Evolutionary conservation across 2,797 vertebrate species (phyloP).

Genomic region (Picus viridis): DNA sequence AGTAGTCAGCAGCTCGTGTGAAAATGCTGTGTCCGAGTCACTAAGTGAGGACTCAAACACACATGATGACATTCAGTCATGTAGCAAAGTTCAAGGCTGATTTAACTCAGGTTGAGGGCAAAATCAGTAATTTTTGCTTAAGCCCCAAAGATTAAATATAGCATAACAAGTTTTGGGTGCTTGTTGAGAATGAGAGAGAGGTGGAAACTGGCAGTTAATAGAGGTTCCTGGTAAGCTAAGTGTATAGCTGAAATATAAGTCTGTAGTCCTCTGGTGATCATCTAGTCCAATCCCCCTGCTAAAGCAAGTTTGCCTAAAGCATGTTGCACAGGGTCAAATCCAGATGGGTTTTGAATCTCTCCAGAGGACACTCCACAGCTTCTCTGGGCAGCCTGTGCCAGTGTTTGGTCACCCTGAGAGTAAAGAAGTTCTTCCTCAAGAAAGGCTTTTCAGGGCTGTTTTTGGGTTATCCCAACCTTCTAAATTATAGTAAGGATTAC

Average conservation of each 20-base stretch:
- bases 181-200: background rate
- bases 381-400: too few species aligned
- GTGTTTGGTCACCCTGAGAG: background rate
- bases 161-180: background rate
- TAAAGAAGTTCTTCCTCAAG: background rate
- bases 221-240: background rate
- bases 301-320: too few species aligned
- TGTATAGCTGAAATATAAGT: background rate
- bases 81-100: background rate
- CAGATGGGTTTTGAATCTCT: too few species aligned
- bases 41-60: background rate
- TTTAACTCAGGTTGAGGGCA: background rate
- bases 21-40: background rate
- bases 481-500: background rate
- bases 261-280: background rate
- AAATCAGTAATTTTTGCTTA: background rate
- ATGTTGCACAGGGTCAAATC: too few species aligned
- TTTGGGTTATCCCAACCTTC: background rate
- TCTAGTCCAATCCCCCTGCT: too few species aligned
- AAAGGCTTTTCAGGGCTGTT: background rate
- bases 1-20: background rate
- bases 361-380: too few species aligned
- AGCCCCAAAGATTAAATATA: background rate
- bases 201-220: background rate
- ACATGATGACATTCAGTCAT: background rate